Evolutionary conservation across 2,888 invertebrate genomes (phyloP).

Genomic region (Panopea generosa): DNA sequence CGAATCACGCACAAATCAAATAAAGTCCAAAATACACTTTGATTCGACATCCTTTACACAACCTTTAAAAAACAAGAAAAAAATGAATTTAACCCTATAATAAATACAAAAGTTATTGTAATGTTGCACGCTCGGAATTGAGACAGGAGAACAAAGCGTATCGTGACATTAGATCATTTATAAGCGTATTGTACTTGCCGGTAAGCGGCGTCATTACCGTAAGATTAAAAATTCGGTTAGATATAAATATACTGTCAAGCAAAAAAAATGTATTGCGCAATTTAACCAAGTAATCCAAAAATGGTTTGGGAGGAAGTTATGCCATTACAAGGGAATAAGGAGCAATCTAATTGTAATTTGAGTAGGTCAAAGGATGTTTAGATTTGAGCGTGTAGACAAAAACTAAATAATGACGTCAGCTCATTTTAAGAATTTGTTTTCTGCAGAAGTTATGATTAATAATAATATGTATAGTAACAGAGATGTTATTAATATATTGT

Average conservation of each 20-base stretch:
- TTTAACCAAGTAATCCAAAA: conserved; percentile 8
- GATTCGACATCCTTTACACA: not conserved
- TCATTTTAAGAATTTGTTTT: conserved; percentile 13
- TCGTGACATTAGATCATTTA: not conserved
- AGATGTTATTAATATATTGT: not conserved
- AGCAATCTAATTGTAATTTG: not conserved
- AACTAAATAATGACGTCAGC: too few relatives aligned
- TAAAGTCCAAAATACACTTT: too few relatives aligned
- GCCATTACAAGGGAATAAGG: not conserved
- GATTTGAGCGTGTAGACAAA: too few relatives aligned
- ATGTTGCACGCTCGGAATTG: not conserved
- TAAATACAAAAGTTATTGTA: conserved; percentile 1
- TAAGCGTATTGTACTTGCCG: too few relatives aligned
- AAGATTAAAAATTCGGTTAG: conserved; percentile 1
- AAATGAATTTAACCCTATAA: not conserved
- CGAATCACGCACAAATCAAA: too few relatives aligned
- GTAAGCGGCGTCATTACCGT: too few relatives aligned
- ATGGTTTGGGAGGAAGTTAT: conserved; percentile 16
- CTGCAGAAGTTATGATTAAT: too few relatives aligned
- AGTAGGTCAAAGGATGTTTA: too few relatives aligned
- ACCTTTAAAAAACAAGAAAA: not conserved
- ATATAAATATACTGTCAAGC: not conserved
- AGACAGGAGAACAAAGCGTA: conserved; percentile 2
- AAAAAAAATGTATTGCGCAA: not conserved
- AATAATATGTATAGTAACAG: not conserved